phyloP scores from a whole-genome alignment of 1,140 invertebrate genomes.

The Aphelenchoides fujianensis region DNA sequence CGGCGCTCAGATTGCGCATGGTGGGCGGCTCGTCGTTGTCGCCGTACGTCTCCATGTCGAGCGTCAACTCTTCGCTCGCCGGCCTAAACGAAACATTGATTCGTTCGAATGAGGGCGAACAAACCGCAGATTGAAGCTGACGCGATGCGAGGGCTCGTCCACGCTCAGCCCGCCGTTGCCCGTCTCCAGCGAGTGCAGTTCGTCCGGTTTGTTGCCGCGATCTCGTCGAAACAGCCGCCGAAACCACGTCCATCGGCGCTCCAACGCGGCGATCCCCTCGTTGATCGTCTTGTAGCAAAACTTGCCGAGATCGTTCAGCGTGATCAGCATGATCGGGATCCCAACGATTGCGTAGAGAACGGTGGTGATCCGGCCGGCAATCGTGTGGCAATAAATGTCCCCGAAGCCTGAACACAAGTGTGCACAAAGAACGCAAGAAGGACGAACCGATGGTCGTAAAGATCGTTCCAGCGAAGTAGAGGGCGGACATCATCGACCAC shows the following conservation, averaged over 20 bases:
- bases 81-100: constrained; percentile 26
- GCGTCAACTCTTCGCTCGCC: constrained; percentile 35
- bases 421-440: too few relatives aligned
- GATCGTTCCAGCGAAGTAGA: constrained; percentile 57
- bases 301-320: constrained; percentile 89
- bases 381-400: too few relatives aligned
- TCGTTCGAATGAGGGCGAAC: too few relatives aligned
- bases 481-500: constrained; percentile 45
- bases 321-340: constrained; percentile 88
- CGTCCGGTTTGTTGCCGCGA: constrained; percentile 13
- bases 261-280: constrained; percentile 35
- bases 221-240: neutral
- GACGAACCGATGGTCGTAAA: constrained; percentile 60
- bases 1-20: neutral
- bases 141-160: constrained; percentile 23
- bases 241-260: neutral
- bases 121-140: constrained; percentile 38
- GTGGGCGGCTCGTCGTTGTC: constrained; percentile 15
- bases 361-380: too few relatives aligned
- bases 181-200: constrained; percentile 13
- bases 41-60: constrained; percentile 27
- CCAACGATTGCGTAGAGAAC: too few relatives aligned
- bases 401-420: too few relatives aligned
- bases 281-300: constrained; percentile 79
- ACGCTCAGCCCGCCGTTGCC: constrained; percentile 2